Base-by-base conservation (phyloP, 2,888 invertebrate genomes). In the Exephanes ischioxanthus region DNA sequence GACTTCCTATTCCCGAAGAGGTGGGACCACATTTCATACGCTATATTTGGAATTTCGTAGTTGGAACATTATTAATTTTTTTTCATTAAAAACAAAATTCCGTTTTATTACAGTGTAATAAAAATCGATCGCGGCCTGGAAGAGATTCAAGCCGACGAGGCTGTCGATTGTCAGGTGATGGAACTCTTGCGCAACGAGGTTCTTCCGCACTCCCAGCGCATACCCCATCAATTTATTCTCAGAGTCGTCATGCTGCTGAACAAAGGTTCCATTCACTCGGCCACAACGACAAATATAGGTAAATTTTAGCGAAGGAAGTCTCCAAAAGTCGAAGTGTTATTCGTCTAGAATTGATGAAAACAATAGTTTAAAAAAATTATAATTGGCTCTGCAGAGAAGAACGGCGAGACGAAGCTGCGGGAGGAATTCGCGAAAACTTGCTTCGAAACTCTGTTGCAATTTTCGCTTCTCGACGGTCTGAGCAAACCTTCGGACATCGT, bases 361-460 rank as follows among this genome's bases (percentile, higher is more conserved):
- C 6, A 3, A 41, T 3, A 26, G 11, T 48, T 7, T 0, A 45
- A 45, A 16, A 16, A 45, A 3, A 14, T 14, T 66, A 5, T 67
- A 14, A 37, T 33, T 11, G 19, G 48, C 33, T 76, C 0, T 66
- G 19, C 58, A 93, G 94, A 94, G 66, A 93, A 92, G 85, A 92
- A 90, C 30, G 91, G 91, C 3, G 94, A 94, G 83, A 92, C 93
- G 0, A 97, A 98, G 85, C 95, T 99, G 88, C 95, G 99, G 22
- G 99, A 99, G 94, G 99, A 99, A 93, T 99, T 99, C 94, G 99
- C 99, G 66, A 97, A 99, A 92, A 97, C 97, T 0, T 99, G 99
- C 93, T 99, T 99, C 92, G 99, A 99, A 94, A 99, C 99, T 0
- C 95, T 99, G 33, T 95, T 99, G 67, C 98, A 99, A 94, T 99